Percentiles rank a stretch among this genome's conserved stretches.
Conservation (phyloP, 2,797 vertebrate genomes). For the Tinamus major region DNA sequence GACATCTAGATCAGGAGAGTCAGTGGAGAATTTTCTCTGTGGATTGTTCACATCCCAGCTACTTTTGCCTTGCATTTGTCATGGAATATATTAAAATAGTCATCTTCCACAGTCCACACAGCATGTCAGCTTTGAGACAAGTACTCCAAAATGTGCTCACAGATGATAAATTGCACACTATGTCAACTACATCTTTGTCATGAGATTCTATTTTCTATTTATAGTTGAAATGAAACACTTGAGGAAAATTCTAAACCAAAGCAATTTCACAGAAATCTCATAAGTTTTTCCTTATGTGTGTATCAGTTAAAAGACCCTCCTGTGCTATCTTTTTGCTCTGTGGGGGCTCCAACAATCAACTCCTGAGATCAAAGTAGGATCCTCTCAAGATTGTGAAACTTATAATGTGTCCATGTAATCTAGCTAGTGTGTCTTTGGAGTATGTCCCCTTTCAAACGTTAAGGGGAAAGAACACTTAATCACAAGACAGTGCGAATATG, state of each 20-base stretch:
- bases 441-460: constrained; percentile 35
- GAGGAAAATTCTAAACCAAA: constrained; percentile 64
- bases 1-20: constrained; percentile 26
- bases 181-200: constrained; percentile 70
- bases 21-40: constrained; percentile 47
- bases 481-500: constrained; percentile 23
- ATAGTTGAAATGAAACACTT: constrained; percentile 76
- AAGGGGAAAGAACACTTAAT: constrained; percentile 22
- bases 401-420: constrained; percentile 39
- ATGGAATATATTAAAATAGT: constrained; percentile 44
- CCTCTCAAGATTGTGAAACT: constrained; percentile 33
- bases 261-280: constrained; percentile 74
- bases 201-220: constrained; percentile 70
- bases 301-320: constrained; percentile 70
- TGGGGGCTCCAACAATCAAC: constrained; percentile 63
- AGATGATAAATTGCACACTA: constrained; percentile 73
- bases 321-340: constrained; percentile 55
- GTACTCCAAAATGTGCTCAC: constrained; percentile 61
- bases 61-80: constrained; percentile 57
- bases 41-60: constrained; percentile 42
- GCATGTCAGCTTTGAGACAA: constrained; percentile 62
- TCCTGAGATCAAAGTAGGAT: constrained; percentile 76
- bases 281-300: constrained; percentile 63
- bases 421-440: constrained; percentile 40
- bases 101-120: constrained; percentile 49